Conservation (phyloP, 2,888 invertebrate species). For the Ypsolopha scabrella region DNA sequence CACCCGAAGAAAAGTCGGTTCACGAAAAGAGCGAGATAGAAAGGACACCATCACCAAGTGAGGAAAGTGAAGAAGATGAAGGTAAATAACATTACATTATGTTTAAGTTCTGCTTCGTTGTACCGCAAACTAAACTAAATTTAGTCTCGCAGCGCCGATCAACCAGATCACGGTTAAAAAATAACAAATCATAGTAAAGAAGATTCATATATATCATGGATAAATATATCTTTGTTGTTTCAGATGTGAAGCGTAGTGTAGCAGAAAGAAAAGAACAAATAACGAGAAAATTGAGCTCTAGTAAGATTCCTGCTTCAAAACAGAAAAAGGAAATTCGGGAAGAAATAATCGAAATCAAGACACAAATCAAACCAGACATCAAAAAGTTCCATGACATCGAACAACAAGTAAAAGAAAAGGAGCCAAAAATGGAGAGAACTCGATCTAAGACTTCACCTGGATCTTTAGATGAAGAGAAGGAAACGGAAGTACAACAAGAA, state of each 20-base stretch:
- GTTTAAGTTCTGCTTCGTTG: too few relatives aligned
- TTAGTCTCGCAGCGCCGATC: too few relatives aligned
- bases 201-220: too few relatives aligned
- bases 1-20: slow-evolving; percentile 82
- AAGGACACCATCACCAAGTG: slow-evolving; percentile 46
- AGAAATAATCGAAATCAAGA: slow-evolving; percentile 78
- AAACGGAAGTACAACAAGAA: slow-evolving; percentile 27
- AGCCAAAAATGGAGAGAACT: slow-evolving; percentile 47
- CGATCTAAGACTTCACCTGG: slow-evolving; percentile 55
- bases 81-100: slow-evolving; percentile 22
- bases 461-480: slow-evolving; percentile 36
- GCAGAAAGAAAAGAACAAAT: slow-evolving; percentile 83
- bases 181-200: too few relatives aligned
- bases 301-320: slow-evolving; percentile 78
- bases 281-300: slow-evolving; percentile 77
- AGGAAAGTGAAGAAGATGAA: slow-evolving; percentile 68
- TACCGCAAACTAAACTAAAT: too few relatives aligned
- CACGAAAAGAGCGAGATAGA: slow-evolving; percentile 75
- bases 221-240: slow-evolving; percentile 1
- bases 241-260: slow-evolving; percentile 75
- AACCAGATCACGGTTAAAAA: too few relatives aligned
- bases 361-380: slow-evolving; percentile 72
- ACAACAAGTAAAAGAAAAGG: slow-evolving; percentile 53
- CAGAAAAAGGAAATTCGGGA: slow-evolving; percentile 80
- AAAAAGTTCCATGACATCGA: slow-evolving; percentile 65